A percentile compares a stretch with the other conserved stretches of the same genome.
These are phyloP conservation scores for Pyrrhia umbra DNA, from an alignment of 2,888 invertebrate species.

Conservation along the genomic window DNA sequence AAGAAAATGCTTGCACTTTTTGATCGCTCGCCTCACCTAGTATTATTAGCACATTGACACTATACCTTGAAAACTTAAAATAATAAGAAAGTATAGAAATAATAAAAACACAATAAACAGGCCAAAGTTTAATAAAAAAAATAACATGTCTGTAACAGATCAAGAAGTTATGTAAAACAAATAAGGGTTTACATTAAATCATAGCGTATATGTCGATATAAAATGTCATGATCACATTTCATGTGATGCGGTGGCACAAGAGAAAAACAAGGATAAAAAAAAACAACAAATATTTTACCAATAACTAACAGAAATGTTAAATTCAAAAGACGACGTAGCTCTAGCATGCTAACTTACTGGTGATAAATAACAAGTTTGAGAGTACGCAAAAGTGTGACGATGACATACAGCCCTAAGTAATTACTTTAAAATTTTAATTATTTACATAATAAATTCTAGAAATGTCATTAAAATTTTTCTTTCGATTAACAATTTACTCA, in stretches of 20 bases:
- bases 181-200: conserved; percentile 45
- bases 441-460: conserved; percentile 18
- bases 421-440: conserved; percentile 23
- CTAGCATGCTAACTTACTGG: conserved; percentile 19
- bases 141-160: conserved; percentile 56
- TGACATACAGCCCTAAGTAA: conserved; percentile 21
- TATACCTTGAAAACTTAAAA: background rate
- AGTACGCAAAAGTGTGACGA: conserved; percentile 17
- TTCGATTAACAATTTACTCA: conserved; percentile 7
- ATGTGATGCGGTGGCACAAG: conserved; percentile 42
- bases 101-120: conserved; percentile 53
- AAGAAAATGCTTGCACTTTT: too few species aligned
- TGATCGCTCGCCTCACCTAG: too few species aligned
- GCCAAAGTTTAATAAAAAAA: conserved; percentile 62
- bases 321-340: conserved; percentile 31
- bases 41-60: background rate
- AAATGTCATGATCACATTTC: conserved; percentile 54
- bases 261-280: conserved; percentile 44
- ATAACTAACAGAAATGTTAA: conserved; percentile 52
- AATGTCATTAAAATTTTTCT: conserved; percentile 2
- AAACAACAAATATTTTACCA: conserved; percentile 50
- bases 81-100: background rate
- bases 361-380: conserved; percentile 21
- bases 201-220: conserved; percentile 31
- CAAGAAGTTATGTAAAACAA: conserved; percentile 43